phyloP scores from a whole-genome alignment of 2,888 invertebrate species.

The Agapostemon virescens region DNA sequence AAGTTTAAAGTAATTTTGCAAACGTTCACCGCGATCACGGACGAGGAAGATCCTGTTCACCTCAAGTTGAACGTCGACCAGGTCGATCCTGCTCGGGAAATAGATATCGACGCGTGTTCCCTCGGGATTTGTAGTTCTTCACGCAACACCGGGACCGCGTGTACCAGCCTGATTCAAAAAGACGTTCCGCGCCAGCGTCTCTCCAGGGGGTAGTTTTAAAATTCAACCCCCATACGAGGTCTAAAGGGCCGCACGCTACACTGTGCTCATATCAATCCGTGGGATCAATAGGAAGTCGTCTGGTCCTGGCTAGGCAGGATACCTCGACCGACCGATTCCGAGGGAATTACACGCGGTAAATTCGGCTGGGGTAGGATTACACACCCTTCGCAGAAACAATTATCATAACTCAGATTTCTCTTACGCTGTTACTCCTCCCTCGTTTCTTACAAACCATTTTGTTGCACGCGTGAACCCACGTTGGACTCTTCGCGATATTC shows the following conservation, averaged over 20 bases:
- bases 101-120: constrained; percentile 67
- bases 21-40: not conserved
- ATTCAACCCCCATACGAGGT: constrained; percentile 78
- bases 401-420: constrained; percentile 28
- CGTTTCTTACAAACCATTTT: no score
- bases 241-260: constrained; percentile 70
- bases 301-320: constrained; percentile 28
- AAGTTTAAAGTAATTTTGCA: not conserved
- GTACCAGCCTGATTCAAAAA: constrained; percentile 77
- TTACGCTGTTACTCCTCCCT: not conserved
- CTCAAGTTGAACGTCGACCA: constrained; percentile 15
- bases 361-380: constrained; percentile 6
- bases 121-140: constrained; percentile 76
- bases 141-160: constrained; percentile 76
- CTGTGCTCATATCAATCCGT: constrained; percentile 77
- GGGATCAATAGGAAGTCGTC: constrained; percentile 65
- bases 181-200: constrained; percentile 66
- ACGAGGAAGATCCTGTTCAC: not conserved
- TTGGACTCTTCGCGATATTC: no score
- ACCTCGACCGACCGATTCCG: constrained; percentile 26
- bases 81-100: constrained; percentile 47
- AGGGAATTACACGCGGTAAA: constrained; percentile 37
- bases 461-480: no score
- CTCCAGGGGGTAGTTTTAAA: constrained; percentile 79
- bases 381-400: constrained; percentile 2